Evolutionary conservation across 2,113 vertebrate species (phyloP).

Genomic region (Oceanites oceanicus): DNA sequence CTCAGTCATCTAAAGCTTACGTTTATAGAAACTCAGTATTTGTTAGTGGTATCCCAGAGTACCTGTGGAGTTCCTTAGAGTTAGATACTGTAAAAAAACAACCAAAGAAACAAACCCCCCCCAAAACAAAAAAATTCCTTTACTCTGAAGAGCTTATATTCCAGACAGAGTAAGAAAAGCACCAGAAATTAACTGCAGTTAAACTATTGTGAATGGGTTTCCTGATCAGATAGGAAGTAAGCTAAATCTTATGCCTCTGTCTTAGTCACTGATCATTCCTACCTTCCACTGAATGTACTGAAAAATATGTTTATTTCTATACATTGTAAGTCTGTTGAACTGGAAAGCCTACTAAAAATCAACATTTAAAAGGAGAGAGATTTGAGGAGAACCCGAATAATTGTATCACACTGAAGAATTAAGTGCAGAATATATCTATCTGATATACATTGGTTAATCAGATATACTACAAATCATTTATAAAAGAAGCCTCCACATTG

Average conservation of each 20-base stretch:
- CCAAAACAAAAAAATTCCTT: background rate
- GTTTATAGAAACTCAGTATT: background rate
- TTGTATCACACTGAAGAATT: background rate
- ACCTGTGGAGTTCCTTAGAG: background rate
- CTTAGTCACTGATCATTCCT: background rate
- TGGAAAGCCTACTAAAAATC: background rate
- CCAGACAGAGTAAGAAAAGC: background rate
- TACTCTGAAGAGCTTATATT: background rate
- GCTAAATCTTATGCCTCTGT: background rate
- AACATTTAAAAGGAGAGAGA: background rate
- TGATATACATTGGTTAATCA: background rate
- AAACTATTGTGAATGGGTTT: background rate
- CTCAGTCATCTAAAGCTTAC: background rate
- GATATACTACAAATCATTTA: background rate
- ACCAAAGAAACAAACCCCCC: rapidly evolving
- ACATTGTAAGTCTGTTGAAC: background rate
- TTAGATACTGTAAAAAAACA: background rate
- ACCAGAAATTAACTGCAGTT: background rate
- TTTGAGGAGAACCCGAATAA: background rate
- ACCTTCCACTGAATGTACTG: background rate
- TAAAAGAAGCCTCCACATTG: background rate
- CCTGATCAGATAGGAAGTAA: background rate
- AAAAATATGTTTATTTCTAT: background rate
- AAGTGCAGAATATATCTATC: background rate
- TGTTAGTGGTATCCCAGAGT: background rate